Percentiles rank a stretch among this genome's conserved stretches.
Evolutionary conservation across 1,140 invertebrate species (phyloP).

Genomic region (Papilio dardanus): DNA sequence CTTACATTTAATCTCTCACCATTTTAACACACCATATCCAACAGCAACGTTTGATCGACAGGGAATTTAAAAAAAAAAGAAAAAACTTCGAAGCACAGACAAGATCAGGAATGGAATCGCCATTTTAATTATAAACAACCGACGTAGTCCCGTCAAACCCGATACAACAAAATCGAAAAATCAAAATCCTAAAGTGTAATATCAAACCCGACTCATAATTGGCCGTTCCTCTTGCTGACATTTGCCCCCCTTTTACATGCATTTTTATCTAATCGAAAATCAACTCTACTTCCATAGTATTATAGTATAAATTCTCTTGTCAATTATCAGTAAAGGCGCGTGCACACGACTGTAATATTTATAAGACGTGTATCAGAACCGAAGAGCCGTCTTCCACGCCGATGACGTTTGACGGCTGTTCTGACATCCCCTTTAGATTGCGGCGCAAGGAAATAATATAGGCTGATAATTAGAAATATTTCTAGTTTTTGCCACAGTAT

Average conservation of each 20-base stretch:
- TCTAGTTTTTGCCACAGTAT: neutral
- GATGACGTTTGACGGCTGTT: conserved; percentile 80
- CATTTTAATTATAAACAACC: conserved; percentile 80
- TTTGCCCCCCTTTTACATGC: conserved; percentile 54
- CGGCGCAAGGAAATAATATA: conserved; percentile 47
- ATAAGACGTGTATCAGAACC: conserved; percentile 79
- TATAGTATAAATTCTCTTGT: conserved; percentile 48
- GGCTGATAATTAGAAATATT: neutral
- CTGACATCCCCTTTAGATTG: conserved; percentile 73
- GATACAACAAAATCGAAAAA: conserved; percentile 77
- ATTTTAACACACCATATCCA: conserved; percentile 36
- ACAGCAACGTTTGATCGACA: conserved; percentile 70
- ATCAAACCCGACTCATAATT: conserved; percentile 79
- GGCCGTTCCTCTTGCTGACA: conserved; percentile 61
- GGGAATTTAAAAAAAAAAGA: conserved; percentile 64
- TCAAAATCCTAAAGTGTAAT: conserved; percentile 77
- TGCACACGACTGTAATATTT: conserved; percentile 71
- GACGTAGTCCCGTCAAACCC: conserved; percentile 64
- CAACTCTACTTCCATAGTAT: conserved; percentile 28
- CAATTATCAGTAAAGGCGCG: conserved; percentile 51
- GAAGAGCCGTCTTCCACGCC: conserved; percentile 76
- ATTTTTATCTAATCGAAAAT: conserved; percentile 28
- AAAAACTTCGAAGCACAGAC: conserved; percentile 45
- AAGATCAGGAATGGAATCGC: conserved; percentile 65
- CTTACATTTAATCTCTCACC: neutral